Evolutionary conservation across 2,888 invertebrate species (phyloP), one percentile per base, ranked within the genome.

Genomic region (Vesta saturnalis): DNA sequence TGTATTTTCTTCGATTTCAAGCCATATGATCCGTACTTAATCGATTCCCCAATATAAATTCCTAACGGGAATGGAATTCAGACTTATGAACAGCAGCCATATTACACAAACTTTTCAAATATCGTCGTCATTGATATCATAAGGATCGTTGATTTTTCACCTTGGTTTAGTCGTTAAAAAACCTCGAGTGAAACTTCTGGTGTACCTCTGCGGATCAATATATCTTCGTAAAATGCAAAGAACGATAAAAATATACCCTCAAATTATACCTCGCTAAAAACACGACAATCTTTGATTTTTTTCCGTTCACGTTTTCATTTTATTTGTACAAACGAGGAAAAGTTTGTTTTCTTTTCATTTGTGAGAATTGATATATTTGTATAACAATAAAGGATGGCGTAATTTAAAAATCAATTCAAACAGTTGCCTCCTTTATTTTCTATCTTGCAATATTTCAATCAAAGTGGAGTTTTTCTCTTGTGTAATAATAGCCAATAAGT

Each of bases 21-120:
- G 47, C 60, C 60, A 60, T 60, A 60, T 65, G 22, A 61, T 60
- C 58, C 39, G 35, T 35, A 55, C 57, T 61, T 76, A 77, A 79
- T 78, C 78, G 79, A 16, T 80, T 79, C 77, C 75, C 12, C 78
- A 81, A 81, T 81, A 81, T 81, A 81, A 81, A 81, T 81, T 81
- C 80, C 78, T 72, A 58, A 70, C 6, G 72, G 69, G 74, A 77
- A 78, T 71, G 79, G 80, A 78, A 79, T 78, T 71, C 67, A 69
- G 74, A 70, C 72, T 76, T 77, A 77, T 76, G 76, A 76, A 76
- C 75, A 72, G 64, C 65, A 23, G 72, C 74, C 76, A 76, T 79
- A 79, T 78, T 78, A 77, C 72, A 74, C 71, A 79, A 80, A 79
- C 76, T 80, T 79, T 79, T 78, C 77, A 76, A 79, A 78, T 80